Percentiles rank a stretch among this genome's conserved stretches.
phyloP scores from a whole-genome alignment of 2,797 vertebrate genomes.

The Paratrypauchen microcephalus region DNA sequence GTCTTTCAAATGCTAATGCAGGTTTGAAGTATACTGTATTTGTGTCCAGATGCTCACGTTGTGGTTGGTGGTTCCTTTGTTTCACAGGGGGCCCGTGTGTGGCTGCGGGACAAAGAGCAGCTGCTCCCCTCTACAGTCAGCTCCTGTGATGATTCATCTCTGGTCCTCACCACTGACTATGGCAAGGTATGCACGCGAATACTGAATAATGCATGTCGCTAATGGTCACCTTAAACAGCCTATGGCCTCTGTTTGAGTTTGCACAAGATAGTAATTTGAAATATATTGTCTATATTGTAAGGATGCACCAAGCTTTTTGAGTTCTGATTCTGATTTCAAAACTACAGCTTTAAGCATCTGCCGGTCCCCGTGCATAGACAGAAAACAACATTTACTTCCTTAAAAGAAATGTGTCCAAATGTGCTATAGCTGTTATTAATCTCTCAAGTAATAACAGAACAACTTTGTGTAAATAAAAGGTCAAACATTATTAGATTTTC shows the following conservation, averaged over 20 bases:
- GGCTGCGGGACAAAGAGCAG: conserved; percentile 84
- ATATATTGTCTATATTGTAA: not conserved
- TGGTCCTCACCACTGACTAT: conserved; percentile 83
- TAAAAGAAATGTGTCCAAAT: no score
- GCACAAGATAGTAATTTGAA: conserved; percentile 28
- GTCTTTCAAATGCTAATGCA: not conserved
- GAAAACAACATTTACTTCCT: no score
- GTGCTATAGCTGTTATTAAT: no score
- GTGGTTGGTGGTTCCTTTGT: conserved; percentile 44
- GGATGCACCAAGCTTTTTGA: no score
- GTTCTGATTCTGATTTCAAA: no score
- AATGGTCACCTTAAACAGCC: not conserved
- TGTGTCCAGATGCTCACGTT: conserved; percentile 38
- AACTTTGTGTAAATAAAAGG: no score
- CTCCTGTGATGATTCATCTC: conserved; percentile 69
- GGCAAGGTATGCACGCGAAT: conserved; percentile 77
- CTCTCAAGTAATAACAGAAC: no score
- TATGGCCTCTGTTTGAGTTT: not conserved
- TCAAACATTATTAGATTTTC: no score
- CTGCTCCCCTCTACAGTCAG: conserved; percentile 84
- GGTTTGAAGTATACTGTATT: no score
- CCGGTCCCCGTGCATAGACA: no score
- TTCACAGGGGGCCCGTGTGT: conserved; percentile 84
- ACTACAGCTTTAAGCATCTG: no score
- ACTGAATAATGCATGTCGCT: not conserved